phyloP scores from a whole-genome alignment of 1,140 invertebrate species.

The Drosophila bipectinata region DNA sequence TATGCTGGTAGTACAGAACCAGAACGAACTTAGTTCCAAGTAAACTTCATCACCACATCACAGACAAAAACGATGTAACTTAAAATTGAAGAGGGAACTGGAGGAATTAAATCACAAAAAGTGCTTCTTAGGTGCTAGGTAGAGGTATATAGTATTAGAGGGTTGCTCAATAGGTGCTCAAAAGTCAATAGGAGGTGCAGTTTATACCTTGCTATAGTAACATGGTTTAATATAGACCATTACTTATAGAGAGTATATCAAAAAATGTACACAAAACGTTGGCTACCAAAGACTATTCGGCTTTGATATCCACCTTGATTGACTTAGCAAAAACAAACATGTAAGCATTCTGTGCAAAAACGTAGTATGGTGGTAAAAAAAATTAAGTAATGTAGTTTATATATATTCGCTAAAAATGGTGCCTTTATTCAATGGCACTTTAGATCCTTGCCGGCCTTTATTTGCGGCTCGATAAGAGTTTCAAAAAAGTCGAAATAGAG shows the following conservation, averaged over 20 bases:
- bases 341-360: slow-evolving; percentile 79
- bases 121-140: slow-evolving; percentile 68
- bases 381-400: slow-evolving; percentile 20
- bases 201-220: slow-evolving; percentile 69
- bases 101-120: slow-evolving; percentile 39
- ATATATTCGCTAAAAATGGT: slow-evolving; percentile 40
- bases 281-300: slow-evolving; percentile 19
- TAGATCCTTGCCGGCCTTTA: slow-evolving; percentile 69
- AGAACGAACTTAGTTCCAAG: slow-evolving; percentile 66
- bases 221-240: slow-evolving; percentile 40
- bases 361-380: slow-evolving; percentile 33
- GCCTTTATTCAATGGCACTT: slow-evolving; percentile 33
- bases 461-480: slow-evolving; percentile 39
- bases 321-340: slow-evolving; percentile 73
- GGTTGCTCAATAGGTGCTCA: slow-evolving; percentile 73
- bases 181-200: slow-evolving; percentile 63
- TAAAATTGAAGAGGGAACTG: slow-evolving; percentile 29
- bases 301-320: slow-evolving; percentile 33
- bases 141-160: slow-evolving; percentile 39
- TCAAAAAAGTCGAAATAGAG: slow-evolving; percentile 67
- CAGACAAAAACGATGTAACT: slow-evolving; percentile 58
- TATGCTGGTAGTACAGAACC: slow-evolving; percentile 48
- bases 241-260: slow-evolving; percentile 57
- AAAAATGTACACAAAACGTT: slow-evolving; percentile 70
- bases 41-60: slow-evolving; percentile 74